phyloP scores from a whole-genome alignment of 2,888 invertebrate species.

The Campopleginae sp. region DNA sequence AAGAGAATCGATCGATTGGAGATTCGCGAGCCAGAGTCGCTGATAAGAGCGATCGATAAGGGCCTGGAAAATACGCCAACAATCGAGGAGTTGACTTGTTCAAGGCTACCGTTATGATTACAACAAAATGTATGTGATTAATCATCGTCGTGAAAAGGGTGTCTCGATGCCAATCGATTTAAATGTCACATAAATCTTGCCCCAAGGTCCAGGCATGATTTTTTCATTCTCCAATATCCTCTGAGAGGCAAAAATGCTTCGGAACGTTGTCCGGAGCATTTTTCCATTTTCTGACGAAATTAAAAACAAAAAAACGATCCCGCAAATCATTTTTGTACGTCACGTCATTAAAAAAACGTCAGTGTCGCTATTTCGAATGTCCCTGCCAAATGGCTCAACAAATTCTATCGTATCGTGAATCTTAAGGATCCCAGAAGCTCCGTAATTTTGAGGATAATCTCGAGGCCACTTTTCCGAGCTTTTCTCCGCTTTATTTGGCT shows the following conservation, averaged over 20 bases:
- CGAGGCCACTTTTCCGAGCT: neutral
- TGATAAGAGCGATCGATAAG: conserved; percentile 57
- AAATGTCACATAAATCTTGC: neutral
- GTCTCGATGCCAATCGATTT: neutral
- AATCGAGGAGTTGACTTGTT: conserved; percentile 40
- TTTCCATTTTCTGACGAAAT: neutral
- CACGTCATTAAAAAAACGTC: too few relatives aligned
- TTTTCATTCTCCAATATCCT: neutral
- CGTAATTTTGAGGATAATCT: neutral
- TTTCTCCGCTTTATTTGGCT: neutral
- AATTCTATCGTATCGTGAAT: neutral
- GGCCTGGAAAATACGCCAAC: conserved; percentile 31
- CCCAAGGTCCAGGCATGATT: neutral
- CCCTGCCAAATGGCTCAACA: too few relatives aligned
- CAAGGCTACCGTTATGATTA: conserved; percentile 49
- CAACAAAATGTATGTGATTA: conserved; percentile 22
- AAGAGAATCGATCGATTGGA: conserved; percentile 20
- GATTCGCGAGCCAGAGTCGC: neutral
- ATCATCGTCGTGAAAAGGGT: conserved; percentile 25
- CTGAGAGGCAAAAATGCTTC: neutral
- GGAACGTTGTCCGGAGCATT: too few relatives aligned
- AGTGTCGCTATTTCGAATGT: too few relatives aligned
- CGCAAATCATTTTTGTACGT: too few relatives aligned
- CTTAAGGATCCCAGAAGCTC: neutral
- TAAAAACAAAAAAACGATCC: too few relatives aligned